Base-by-base conservation (phyloP, 2,113 vertebrate species). In the Polypterus bichir region DNA sequence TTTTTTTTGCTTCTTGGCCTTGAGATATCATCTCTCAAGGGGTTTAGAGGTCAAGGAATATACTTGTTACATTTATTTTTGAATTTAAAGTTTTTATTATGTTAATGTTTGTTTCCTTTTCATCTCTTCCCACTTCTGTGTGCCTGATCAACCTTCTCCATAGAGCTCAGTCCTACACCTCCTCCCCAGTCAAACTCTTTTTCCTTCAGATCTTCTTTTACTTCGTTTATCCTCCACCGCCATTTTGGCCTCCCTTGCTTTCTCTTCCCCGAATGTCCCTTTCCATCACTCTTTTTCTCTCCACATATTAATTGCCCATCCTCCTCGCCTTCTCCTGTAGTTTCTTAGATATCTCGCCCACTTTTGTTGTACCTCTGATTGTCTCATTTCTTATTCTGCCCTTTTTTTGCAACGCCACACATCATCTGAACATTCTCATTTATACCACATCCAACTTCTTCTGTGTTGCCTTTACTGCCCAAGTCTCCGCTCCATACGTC, bases 331-430 rank as follows among this genome's bases (percentile, higher is more conserved):
- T n/a, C 2, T n/a, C n/a, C 54, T 56, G 6, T 27, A n/a, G 3
- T 11, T 10, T 27, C 27, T 44, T 56, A 7, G 6, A 10, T 56
- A 7, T 55, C 59, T 45, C 46, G 49, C 60, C 59, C 46, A 62
- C 55, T 59, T 53, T 65, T 46, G 51, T 11, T 64, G 49, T 64
- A 47, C 60, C 64, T 65, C 46, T 59, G 59, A 64, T 46, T 52
- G 9, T 67, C 51, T 27, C 27, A 27, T 27, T 27, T 27, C 27
- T 27, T 27, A 1, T 27, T 27, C 27, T 27, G 27, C 27, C 27
- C 2, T 27, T 27, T 27, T 27, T 27, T 27, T 27, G 27, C 27
- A 27, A 2, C 27, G 2, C 27, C 27, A 27, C 27, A 27, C 27
- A 27, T 27, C 27, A 27, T 27, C 27, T 27, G 27, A 27, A 27